phyloP scores from a whole-genome alignment of 1,140 invertebrate species.

The Drosophila ananassae region DNA sequence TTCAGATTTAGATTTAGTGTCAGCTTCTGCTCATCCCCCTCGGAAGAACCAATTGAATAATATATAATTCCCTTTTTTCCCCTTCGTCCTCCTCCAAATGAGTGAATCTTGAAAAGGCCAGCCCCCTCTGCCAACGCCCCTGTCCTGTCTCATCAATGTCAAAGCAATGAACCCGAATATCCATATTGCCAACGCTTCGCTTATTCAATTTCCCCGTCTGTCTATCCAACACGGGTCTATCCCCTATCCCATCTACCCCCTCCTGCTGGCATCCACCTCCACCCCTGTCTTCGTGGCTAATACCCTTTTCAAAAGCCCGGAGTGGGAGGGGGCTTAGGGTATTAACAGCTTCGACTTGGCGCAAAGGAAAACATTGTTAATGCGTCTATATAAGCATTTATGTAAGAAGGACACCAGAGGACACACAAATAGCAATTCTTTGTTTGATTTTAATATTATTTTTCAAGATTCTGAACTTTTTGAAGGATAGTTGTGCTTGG shows the following conservation, averaged over 20 bases:
- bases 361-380: slow-evolving; percentile 47
- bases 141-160: slow-evolving; percentile 74
- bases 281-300: slow-evolving; percentile 17
- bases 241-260: too few species aligned
- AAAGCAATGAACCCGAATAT: slow-evolving; percentile 78
- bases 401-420: slow-evolving; percentile 28
- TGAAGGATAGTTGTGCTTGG: too few species aligned
- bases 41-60: not conserved
- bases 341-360: slow-evolving; percentile 47
- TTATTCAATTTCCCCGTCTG: slow-evolving; percentile 52
- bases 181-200: slow-evolving; percentile 68
- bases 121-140: not conserved
- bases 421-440: slow-evolving; percentile 27
- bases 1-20: too few species aligned
- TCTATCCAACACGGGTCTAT: slow-evolving; percentile 19
- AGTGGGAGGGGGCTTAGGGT: slow-evolving; percentile 24
- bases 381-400: slow-evolving; percentile 44
- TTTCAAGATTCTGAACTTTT: too few species aligned
- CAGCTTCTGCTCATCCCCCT: too few species aligned
- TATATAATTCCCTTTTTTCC: not conserved
- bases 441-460: too few species aligned
- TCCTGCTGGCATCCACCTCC: not conserved
- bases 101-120: not conserved
- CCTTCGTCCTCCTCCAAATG: not conserved
- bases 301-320: slow-evolving; percentile 50